Base-by-base conservation (phyloP, 1,140 invertebrate genomes). In the Rhizoglyphus robini region DNA sequence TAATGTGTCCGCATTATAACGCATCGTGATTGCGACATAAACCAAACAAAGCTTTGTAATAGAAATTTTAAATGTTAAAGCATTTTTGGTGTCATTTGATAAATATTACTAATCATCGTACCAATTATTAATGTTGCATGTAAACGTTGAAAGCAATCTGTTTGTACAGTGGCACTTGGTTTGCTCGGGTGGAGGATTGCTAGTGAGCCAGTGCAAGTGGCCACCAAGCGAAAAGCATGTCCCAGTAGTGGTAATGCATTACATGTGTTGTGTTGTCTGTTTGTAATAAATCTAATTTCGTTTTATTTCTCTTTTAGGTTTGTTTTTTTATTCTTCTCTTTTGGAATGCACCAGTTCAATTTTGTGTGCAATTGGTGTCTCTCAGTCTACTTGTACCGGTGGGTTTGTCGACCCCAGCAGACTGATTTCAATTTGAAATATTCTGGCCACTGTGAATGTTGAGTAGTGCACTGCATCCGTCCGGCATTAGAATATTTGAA, bases 241-340 rank as follows among this genome's bases (percentile, higher is more conserved):
- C n/a, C n/a, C n/a, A n/a, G n/a, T n/a, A n/a, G n/a, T n/a, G n/a
- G n/a, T n/a, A n/a, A n/a, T n/a, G n/a, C n/a, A n/a, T n/a, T n/a
- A n/a, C n/a, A n/a, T n/a, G n/a, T n/a, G n/a, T n/a, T n/a, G n/a
- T n/a, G n/a, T n/a, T n/a, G n/a, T n/a, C n/a, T 20, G 23, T 54
- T 23, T 54, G 51, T 54, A 27, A 54, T 27, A 27, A 54, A 54
- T 54, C 51, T 54, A 54, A 54, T 54, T 54, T 32, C 51, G 23
- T 54, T 54, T 54, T 54, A 54, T 54, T 54, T 32, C 8, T 54
- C 23, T 54, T 54, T 23, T 54, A 54, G 51, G 51, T 54, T 54
- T 54, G 51, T 54, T 15, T 32, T 23, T 8, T 54, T 32, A 11
- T 54, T 32, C 23, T 32, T 54, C 51, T 32, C 23, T 54, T 20